These are phyloP conservation scores for Salminus brasiliensis DNA, from an alignment of 2,113 vertebrate species.

Conservation along the genomic window DNA sequence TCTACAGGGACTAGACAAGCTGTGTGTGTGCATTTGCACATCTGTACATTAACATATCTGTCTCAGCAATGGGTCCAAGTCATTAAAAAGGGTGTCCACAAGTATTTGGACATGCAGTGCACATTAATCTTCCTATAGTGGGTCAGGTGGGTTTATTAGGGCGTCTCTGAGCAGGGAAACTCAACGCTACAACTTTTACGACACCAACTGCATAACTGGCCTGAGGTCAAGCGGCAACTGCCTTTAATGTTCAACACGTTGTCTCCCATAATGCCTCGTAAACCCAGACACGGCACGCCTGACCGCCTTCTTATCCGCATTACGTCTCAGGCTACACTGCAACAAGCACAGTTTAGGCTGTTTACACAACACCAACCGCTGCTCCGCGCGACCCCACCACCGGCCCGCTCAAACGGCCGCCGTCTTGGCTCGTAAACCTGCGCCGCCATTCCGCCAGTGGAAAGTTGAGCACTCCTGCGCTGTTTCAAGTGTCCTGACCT, in stretches of 20 bases:
- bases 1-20: no score
- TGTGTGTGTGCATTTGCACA: no score
- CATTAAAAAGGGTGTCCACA: no score
- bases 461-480: neutral
- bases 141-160: neutral
- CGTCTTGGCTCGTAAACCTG: neutral
- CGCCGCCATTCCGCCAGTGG: neutral
- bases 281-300: neutral
- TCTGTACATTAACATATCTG: no score
- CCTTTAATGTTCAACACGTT: neutral
- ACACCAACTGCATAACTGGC: neutral
- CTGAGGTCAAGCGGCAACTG: neutral
- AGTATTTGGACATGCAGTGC: no score
- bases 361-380: slow-evolving; percentile 17
- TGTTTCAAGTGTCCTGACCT: neutral
- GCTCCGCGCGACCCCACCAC: neutral
- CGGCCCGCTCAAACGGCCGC: neutral
- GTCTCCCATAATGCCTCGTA: neutral
- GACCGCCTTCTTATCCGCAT: neutral
- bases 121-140: no score
- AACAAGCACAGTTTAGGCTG: neutral
- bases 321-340: neutral
- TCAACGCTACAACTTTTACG: neutral
- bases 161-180: neutral
- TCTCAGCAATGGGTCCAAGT: no score